phyloP scores from a whole-genome alignment of 2,797 vertebrate genomes.

The Lepilemur septentrionalis region DNA sequence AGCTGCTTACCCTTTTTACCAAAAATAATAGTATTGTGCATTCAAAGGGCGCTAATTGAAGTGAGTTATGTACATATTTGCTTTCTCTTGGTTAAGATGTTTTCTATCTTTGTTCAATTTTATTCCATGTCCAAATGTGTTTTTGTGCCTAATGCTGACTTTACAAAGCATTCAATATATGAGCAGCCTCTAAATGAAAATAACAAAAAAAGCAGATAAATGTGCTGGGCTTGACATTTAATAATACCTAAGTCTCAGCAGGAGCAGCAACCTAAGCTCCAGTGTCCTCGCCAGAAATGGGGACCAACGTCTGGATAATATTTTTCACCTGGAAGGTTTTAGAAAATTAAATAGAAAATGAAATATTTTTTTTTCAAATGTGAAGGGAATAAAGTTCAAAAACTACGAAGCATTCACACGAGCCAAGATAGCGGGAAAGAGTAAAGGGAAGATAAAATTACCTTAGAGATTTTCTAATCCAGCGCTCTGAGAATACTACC shows the following conservation, averaged over 20 bases:
- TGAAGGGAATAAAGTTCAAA: background rate
- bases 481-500: background rate
- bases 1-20: background rate
- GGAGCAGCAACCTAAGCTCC: accelerated
- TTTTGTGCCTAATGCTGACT: background rate
- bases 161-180: background rate
- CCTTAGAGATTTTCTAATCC: background rate
- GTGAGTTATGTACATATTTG: background rate
- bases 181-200: background rate
- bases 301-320: background rate
- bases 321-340: background rate
- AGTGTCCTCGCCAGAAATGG: accelerated
- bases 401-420: background rate
- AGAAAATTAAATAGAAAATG: background rate
- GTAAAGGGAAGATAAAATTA: background rate
- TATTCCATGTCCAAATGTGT: background rate
- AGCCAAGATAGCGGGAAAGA: background rate
- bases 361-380: background rate
- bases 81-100: background rate
- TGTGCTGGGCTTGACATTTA: background rate
- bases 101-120: background rate
- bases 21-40: background rate
- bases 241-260: background rate
- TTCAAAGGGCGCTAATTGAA: background rate
- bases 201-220: background rate